Evolutionary conservation across 2,113 vertebrate species (phyloP), one percentile per base, ranked within the genome.

Genomic region (Grus americana): DNA sequence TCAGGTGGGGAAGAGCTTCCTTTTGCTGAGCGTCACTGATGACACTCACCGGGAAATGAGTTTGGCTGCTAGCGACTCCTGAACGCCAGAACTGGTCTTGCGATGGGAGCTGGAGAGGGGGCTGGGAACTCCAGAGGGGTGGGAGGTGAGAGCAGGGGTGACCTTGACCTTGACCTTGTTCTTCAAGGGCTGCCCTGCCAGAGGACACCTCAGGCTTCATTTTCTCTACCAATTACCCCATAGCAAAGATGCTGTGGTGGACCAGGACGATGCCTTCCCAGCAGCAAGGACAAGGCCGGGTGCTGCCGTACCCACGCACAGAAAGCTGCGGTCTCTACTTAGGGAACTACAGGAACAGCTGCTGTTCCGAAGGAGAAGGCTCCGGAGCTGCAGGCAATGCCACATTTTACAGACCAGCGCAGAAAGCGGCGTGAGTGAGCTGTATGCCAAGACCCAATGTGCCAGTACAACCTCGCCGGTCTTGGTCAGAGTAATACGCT

Each of bases 21-120:
- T 63, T 74, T 27, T 32, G 15, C 47, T 68, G 36, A 62, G 59
- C 1, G 0, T 73, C 46, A 0, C 0, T 46, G 55, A 50, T 34
- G 27, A 11, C 9, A 15, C 46, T 24, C 46, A 6, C 46, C 24
- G 7, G 3, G 36, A 50, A 50, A 40, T 6, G 20, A 24, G 57
- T 32, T 30, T 29, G 40, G 32, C 15, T 21, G 73, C 55, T 21
- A 24, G 34, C 17, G 55, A 10, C 42, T 76, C 24, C 12, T 15
- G 26, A 46, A 9, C 42, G 29, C 5, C 0, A 10, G 42, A 15
- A 19, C 23, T 74, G 54, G 12, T 58, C 24, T 9, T 36, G 74
- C 23, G 58, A 23, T 7, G 18, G 57, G 42, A 36, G 15, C 26
- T 12, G 4, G 2, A 36, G 24, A 22, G 54, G 32, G n/a, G 40